Evolutionary conservation across 2,888 invertebrate genomes (phyloP), one percentile per base, ranked within the genome.

Genomic region (Fragum whitleyi): DNA sequence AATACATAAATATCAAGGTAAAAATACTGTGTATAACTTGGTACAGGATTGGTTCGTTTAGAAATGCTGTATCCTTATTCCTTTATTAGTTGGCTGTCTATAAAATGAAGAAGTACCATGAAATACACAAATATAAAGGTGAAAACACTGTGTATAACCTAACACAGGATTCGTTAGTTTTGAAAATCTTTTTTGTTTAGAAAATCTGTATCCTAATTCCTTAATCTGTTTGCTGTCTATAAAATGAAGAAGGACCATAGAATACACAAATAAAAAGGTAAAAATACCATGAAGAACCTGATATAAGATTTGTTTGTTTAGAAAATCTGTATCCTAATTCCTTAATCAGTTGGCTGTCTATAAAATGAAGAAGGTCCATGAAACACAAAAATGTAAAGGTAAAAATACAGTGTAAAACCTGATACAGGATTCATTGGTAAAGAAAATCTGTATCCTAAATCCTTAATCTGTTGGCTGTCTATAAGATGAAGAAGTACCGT

Each of bases 41-140:
- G 6, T 16, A 11, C 55, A 11, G 14, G n/a, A n/a, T n/a, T n/a
- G n/a, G 85, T 91, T 7, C 80, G 86, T 47, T 79, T 91, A 68
- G 90, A 90, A 74, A 87, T 90, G 72, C 42, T 91, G 0, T 87
- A 89, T 87, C 36, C 1, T 77, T 81, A 6, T 90, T 91, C 68
- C 77, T 83, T 26, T 76, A 84, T 36, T 90, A 91, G 68, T 84
- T 92, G 9, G 82, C 87, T 53, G 76, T 67, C 1, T 92, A 92
- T 77, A 87, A 81, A 42, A 80, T 85, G 74, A 85, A 86, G 67
- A 91, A 90, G 77, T 81, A 85, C n/a, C 83, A 88, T 65, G 91
- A 91, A 51, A 61, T 89, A 62, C 85, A 90, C 32, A 89, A 79
- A 76, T 80, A 88, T 51, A 89, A 87, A 89, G 88, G 92, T 92